Conservation (phyloP, 2,797 vertebrate genomes). For the Melanotaenia trifasciata region DNA sequence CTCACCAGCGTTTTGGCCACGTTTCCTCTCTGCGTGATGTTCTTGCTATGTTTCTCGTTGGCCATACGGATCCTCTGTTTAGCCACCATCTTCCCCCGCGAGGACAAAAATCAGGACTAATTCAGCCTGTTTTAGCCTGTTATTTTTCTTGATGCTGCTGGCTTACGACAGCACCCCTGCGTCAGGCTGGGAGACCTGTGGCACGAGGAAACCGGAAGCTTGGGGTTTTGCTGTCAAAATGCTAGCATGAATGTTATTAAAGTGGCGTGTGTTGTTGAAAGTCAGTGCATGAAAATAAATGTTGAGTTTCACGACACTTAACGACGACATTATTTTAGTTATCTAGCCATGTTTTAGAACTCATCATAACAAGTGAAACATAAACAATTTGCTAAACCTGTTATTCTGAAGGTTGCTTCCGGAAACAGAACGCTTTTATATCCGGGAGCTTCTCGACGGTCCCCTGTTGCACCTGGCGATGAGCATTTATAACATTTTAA, state of each 20-base stretch:
- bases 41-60: constrained; percentile 98
- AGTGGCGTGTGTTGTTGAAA: accelerated
- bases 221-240: background rate
- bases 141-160: constrained; percentile 59
- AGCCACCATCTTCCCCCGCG: constrained; percentile 88
- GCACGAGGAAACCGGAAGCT: constrained; percentile 11
- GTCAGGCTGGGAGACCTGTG: constrained; percentile 28
- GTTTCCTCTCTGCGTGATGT: constrained; percentile 97
- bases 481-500: constrained; percentile 1
- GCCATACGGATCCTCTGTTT: constrained; percentile 98
- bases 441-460: background rate
- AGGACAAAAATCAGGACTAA: constrained; percentile 16
- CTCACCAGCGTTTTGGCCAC: constrained; percentile 94
- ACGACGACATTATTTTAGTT: accelerated
- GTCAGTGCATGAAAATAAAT: accelerated
- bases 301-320: accelerated
- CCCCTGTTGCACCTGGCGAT: constrained; percentile 56
- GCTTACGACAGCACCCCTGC: constrained; percentile 60
- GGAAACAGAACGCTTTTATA: background rate
- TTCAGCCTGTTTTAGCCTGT: constrained; percentile 22
- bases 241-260: accelerated
- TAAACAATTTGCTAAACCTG: background rate
- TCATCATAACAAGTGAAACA: accelerated
- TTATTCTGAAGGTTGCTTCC: background rate
- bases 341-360: accelerated